Conservation (phyloP, 2,113 vertebrate genomes). For the Suricata suricatta region DNA sequence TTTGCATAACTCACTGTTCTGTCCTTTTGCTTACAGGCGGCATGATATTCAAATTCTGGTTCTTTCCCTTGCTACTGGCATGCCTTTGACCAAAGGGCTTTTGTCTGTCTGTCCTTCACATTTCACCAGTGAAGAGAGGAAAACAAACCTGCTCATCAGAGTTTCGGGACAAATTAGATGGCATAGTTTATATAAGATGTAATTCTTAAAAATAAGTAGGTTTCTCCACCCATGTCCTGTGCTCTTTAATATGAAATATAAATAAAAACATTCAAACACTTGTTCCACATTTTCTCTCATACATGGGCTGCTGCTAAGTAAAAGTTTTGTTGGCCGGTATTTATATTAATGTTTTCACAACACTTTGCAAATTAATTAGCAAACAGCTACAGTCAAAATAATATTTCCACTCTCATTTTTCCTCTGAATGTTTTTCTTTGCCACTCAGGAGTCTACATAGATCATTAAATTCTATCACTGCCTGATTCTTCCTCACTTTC, state of each 20-base stretch:
- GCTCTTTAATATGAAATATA: background rate
- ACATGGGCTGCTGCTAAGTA: background rate
- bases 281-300: background rate
- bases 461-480: conserved; percentile 51
- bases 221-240: background rate
- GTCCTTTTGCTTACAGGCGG: background rate
- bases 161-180: background rate
- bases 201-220: background rate
- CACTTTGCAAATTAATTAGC: conserved; percentile 15
- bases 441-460: background rate
- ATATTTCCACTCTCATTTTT: background rate
- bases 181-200: background rate
- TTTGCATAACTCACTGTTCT: background rate
- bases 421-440: conserved; percentile 8
- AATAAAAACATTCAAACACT: background rate
- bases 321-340: background rate
- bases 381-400: background rate
- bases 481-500: conserved; percentile 36
- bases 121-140: background rate
- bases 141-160: background rate
- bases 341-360: background rate
- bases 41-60: background rate
- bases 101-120: background rate
- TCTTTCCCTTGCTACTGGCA: background rate
- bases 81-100: background rate